Percentiles rank a stretch among this genome's conserved stretches.
phyloP scores from a whole-genome alignment of 2,797 vertebrate genomes.

The Pelobates cultripes region DNA sequence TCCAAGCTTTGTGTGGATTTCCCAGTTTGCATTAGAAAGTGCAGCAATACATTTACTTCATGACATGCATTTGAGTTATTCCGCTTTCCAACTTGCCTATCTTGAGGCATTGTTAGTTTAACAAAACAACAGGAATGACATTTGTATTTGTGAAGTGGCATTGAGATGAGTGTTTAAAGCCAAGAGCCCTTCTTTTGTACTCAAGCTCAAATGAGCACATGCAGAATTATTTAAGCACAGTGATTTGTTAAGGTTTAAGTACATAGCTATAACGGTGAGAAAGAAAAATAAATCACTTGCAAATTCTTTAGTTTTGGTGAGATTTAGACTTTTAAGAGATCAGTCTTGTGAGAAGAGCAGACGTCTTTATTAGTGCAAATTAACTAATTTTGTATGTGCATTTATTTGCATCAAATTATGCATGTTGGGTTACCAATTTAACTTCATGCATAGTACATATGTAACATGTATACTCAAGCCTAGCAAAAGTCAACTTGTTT shows the following conservation, averaged over 20 bases:
- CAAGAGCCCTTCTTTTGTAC: conserved; percentile 48
- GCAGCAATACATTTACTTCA: conserved; percentile 70
- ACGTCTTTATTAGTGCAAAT: too few species aligned
- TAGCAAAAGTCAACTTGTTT: too few species aligned
- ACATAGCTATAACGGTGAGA: not conserved
- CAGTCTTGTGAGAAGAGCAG: too few species aligned
- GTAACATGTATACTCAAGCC: too few species aligned
- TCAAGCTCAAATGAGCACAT: conserved; percentile 26
- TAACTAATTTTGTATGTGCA: too few species aligned
- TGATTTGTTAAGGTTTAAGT: conserved; percentile 22
- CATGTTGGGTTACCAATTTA: too few species aligned
- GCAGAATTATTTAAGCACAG: conserved; percentile 19
- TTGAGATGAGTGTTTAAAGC: conserved; percentile 54
- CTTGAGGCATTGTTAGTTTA: conserved; percentile 61
- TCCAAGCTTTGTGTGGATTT: conserved; percentile 76
- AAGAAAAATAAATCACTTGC: not conserved
- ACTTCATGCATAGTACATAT: too few species aligned
- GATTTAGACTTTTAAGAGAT: too few species aligned
- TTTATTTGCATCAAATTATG: too few species aligned
- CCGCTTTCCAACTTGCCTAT: conserved; percentile 58
- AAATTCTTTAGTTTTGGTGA: not conserved
- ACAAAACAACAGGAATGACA: conserved; percentile 59
- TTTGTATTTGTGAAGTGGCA: conserved; percentile 58
- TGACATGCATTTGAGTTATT: conserved; percentile 67
- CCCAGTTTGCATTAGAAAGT: conserved; percentile 74